Conservation (phyloP, 2,888 invertebrate genomes). For the Temnothorax rugatulus region DNA sequence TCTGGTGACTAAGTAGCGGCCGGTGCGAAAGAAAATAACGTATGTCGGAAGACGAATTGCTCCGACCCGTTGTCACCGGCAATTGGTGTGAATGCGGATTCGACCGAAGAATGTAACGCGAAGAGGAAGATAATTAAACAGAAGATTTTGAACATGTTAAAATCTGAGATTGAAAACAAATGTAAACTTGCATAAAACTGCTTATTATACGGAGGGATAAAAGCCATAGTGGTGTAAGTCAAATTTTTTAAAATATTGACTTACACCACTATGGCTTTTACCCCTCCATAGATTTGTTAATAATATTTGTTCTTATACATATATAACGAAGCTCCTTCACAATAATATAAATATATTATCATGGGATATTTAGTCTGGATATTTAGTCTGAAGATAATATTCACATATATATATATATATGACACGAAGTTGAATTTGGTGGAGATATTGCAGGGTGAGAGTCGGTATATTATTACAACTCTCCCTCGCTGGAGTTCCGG, state of each 20-base stretch:
- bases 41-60: slow-evolving; percentile 39
- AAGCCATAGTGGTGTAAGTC: no score
- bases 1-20: slow-evolving; percentile 49
- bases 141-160: neutral
- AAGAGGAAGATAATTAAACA: neutral
- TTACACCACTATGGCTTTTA: no score
- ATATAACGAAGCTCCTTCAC: neutral
- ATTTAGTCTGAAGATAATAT: slow-evolving; percentile 14
- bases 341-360: slow-evolving; percentile 17
- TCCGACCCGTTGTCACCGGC: neutral
- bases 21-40: slow-evolving; percentile 37
- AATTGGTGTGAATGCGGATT: neutral
- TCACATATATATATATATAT: neutral
- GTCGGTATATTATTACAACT: slow-evolving; percentile 51
- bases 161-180: neutral
- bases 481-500: slow-evolving; percentile 35
- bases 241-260: no score
- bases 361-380: neutral
- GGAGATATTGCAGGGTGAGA: slow-evolving; percentile 31
- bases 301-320: neutral
- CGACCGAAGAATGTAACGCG: neutral
- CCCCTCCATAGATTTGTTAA: neutral
- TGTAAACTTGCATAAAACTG: neutral
- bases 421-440: slow-evolving; percentile 42
- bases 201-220: neutral